Conservation (phyloP, 2,888 invertebrate genomes). For the Euphydryas editha region DNA sequence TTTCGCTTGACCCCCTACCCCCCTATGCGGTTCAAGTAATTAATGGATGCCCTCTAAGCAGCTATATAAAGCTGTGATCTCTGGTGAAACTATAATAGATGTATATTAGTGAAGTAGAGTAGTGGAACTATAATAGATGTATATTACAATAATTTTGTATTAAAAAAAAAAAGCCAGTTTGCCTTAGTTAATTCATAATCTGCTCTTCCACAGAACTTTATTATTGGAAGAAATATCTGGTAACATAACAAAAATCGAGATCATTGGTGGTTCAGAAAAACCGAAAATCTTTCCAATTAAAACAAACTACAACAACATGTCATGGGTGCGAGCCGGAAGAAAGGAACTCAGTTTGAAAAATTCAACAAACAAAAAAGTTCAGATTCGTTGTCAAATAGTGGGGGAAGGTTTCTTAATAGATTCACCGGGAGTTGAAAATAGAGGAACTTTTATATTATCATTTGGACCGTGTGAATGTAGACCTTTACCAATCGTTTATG, state of each 20-base stretch:
- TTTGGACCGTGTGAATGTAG: slow-evolving; percentile 68
- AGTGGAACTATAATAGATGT: neutral
- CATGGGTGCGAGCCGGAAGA: slow-evolving; percentile 67
- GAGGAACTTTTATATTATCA: slow-evolving; percentile 60
- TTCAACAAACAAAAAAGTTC: slow-evolving; percentile 61
- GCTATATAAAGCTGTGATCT: too few species aligned
- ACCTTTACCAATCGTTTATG: slow-evolving; percentile 62
- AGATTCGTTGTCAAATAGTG: slow-evolving; percentile 64
- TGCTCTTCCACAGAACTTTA: slow-evolving; percentile 57
- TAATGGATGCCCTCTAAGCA: too few species aligned
- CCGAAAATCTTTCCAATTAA: slow-evolving; percentile 69
- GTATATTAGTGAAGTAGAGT: too few species aligned
- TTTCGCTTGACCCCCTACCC: too few species aligned
- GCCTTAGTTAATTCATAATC: neutral
- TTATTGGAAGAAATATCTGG: slow-evolving; percentile 65
- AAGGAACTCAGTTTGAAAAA: slow-evolving; percentile 75
- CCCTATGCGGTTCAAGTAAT: too few species aligned
- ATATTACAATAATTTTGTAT: too few species aligned
- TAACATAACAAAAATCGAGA: slow-evolving; percentile 55
- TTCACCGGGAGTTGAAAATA: slow-evolving; percentile 60
- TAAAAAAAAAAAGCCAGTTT: neutral
- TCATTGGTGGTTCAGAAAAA: slow-evolving; percentile 60
- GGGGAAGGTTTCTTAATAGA: slow-evolving; percentile 75
- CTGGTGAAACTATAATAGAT: neutral
- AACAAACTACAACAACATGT: slow-evolving; percentile 62